These are phyloP conservation scores for Hyles vespertilio DNA, from an alignment of 1,140 invertebrate genomes.

Conservation along the genomic window DNA sequence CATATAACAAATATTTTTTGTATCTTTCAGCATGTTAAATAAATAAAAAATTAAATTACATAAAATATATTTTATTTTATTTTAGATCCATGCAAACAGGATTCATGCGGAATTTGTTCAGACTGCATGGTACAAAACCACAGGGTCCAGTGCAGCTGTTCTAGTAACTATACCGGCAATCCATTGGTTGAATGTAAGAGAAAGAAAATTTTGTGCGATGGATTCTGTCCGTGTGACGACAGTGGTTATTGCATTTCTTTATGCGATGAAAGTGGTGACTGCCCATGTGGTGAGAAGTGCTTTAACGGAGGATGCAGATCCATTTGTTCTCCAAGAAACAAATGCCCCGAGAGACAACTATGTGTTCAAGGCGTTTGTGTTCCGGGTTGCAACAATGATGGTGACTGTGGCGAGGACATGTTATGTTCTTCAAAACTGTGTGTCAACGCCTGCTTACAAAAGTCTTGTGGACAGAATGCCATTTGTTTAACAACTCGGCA, in stretches of 20 bases:
- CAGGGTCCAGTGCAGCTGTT: conserved; percentile 89
- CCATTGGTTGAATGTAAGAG: conserved; percentile 83
- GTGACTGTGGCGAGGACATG: conserved; percentile 87
- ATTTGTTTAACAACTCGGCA: conserved; percentile 85
- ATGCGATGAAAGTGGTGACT: conserved; percentile 82
- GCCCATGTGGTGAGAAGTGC: conserved; percentile 86
- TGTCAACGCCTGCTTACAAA: conserved; percentile 83
- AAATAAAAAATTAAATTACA: neutral
- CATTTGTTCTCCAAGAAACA: conserved; percentile 76
- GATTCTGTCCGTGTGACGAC: conserved; percentile 86
- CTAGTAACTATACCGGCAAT: conserved; percentile 87
- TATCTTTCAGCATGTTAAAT: too few relatives aligned
- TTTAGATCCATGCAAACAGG: conserved; percentile 84
- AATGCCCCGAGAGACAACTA: conserved; percentile 74
- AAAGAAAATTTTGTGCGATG: conserved; percentile 80
- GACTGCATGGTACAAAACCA: conserved; percentile 89
- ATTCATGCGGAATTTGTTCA: conserved; percentile 88
- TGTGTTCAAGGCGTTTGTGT: conserved; percentile 74
- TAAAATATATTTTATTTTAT: conserved; percentile 18
- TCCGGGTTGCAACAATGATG: conserved; percentile 86
- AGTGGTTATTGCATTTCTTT: conserved; percentile 84
- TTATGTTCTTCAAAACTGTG: conserved; percentile 86
- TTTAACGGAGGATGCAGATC: conserved; percentile 78
- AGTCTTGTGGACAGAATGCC: conserved; percentile 85
- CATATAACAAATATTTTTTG: too few relatives aligned